phyloP scores from a whole-genome alignment of 2,113 vertebrate genomes.

The Ailurus styani region DNA sequence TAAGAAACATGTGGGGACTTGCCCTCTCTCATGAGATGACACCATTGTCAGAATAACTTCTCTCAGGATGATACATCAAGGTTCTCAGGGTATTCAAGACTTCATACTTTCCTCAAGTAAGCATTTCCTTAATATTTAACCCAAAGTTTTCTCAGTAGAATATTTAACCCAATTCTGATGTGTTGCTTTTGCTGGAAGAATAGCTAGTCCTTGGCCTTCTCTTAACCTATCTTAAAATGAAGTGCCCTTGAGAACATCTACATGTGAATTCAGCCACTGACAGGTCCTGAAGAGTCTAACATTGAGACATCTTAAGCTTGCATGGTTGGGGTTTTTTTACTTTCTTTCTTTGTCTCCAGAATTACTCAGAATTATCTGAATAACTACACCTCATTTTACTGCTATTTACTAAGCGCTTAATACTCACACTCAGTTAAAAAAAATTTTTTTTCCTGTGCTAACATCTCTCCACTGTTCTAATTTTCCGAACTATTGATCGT shows the following conservation, averaged over 20 bases:
- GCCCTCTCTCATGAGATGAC: not conserved
- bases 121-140: slow-evolving; percentile 47
- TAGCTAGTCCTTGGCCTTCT: slow-evolving; percentile 1
- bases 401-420: not conserved
- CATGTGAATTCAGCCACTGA: not conserved
- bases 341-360: not conserved
- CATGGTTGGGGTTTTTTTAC: not conserved
- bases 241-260: not conserved
- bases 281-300: not conserved
- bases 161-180: slow-evolving; percentile 34
- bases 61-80: not conserved
- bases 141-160: slow-evolving; percentile 30
- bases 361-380: not conserved
- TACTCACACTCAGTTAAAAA: not conserved
- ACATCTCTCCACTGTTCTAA: not conserved
- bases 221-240: not conserved
- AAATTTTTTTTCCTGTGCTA: not conserved
- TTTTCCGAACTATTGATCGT: not conserved
- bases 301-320: not conserved
- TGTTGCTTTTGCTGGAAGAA: slow-evolving; percentile 11
- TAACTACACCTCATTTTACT: not conserved
- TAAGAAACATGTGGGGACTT: not conserved
- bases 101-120: not conserved
- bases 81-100: not conserved
- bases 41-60: not conserved